A percentile compares a stretch with the other conserved stretches of the same genome.
phyloP scores from a whole-genome alignment of 2,797 vertebrate species.

The Kryptopterus vitreolus region DNA sequence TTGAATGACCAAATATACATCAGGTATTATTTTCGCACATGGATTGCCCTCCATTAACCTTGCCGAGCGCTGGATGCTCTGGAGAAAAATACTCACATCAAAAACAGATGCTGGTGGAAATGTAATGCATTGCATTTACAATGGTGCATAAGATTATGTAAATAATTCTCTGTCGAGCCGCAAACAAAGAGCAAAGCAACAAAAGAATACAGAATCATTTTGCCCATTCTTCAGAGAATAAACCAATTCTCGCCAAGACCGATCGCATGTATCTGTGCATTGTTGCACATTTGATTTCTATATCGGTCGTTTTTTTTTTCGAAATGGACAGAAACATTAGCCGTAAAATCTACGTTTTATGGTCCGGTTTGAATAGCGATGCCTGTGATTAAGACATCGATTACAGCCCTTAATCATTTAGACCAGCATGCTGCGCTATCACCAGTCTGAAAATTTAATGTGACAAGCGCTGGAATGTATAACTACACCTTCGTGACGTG shows the following conservation, averaged over 20 bases:
- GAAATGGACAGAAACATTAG: background rate
- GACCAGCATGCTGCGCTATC: slow-evolving; percentile 42
- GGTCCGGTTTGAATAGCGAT: background rate
- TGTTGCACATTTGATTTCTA: background rate
- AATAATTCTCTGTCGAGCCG: too few species aligned
- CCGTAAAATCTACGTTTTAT: background rate
- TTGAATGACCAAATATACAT: too few species aligned
- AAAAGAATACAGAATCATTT: too few species aligned
- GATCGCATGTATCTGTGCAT: background rate
- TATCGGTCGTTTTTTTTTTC: background rate
- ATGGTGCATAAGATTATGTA: too few species aligned
- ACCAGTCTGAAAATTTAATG: slow-evolving; percentile 54
- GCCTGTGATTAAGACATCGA: slow-evolving; percentile 46
- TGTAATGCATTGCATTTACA: too few species aligned
- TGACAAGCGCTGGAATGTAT: slow-evolving; percentile 54
- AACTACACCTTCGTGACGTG: slow-evolving; percentile 48
- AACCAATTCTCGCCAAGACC: background rate
- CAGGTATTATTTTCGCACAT: too few species aligned
- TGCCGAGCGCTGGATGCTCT: too few species aligned
- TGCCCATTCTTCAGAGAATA: background rate
- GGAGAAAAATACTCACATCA: too few species aligned
- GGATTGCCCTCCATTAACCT: too few species aligned
- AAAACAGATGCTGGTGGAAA: too few species aligned
- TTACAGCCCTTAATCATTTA: slow-evolving; percentile 55
- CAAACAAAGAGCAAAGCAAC: too few species aligned